phyloP scores from a whole-genome alignment of 2,888 invertebrate genomes.

The Aphodius granarius region DNA sequence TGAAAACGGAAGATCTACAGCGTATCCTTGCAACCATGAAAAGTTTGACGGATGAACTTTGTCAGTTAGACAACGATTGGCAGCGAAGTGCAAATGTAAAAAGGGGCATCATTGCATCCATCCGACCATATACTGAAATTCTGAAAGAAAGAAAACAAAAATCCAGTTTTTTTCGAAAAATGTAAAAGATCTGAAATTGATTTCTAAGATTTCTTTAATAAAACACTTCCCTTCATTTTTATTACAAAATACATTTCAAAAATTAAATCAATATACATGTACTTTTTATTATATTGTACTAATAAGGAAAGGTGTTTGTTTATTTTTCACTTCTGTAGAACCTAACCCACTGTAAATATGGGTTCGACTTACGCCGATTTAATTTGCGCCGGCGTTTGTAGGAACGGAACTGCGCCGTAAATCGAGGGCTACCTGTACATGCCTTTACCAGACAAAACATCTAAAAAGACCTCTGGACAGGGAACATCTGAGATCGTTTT shows the following conservation, averaged over 20 bases:
- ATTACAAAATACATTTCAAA: too few species aligned
- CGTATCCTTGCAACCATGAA: constrained; percentile 17
- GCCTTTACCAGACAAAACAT: too few species aligned
- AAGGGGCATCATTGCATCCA: constrained; percentile 7
- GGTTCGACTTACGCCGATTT: neutral
- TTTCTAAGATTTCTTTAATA: too few species aligned
- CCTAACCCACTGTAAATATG: neutral
- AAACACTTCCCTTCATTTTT: too few species aligned
- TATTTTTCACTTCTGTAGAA: neutral
- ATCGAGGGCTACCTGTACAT: too few species aligned
- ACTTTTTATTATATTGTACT: neutral
- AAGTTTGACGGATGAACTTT: constrained; percentile 18
- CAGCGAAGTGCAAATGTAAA: neutral
- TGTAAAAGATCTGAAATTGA: too few species aligned
- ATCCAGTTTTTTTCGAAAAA: neutral
- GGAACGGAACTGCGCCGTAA: neutral
- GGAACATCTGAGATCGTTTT: too few species aligned
- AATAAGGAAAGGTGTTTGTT: neutral
- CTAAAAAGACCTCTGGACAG: too few species aligned
- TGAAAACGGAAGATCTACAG: neutral
- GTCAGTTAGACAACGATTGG: constrained; percentile 7
- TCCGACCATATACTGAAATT: neutral
- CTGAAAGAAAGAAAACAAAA: constrained; percentile 12
- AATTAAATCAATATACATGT: neutral
- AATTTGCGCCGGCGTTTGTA: neutral